These are phyloP conservation scores for human (Homo sapiens) DNA, from an alignment of 2,113 vertebrate species.

Conservation along the genomic window DNA sequence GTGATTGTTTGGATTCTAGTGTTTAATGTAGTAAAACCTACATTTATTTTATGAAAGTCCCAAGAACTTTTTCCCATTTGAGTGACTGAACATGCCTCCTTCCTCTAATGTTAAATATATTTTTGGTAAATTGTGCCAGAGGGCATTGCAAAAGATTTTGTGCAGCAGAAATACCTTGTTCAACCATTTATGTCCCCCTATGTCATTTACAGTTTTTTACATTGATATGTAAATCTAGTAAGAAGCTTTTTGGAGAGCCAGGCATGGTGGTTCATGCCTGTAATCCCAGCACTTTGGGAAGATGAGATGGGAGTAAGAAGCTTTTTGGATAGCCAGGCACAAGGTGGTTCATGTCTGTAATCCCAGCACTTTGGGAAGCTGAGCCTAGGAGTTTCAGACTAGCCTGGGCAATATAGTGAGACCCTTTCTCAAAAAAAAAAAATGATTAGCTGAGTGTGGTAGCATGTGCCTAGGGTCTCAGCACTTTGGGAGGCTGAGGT, in stretches of 20 bases:
- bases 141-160: neutral
- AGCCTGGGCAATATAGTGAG: too few relatives aligned
- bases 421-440: too few relatives aligned
- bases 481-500: too few relatives aligned
- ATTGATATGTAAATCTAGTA: neutral
- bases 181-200: neutral
- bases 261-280: too few relatives aligned
- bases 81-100: neutral
- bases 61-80: conserved; percentile 8
- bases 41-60: conserved; percentile 8
- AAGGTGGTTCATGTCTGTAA: too few relatives aligned
- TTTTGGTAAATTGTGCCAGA: conserved; percentile 1
- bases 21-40: conserved; percentile 27
- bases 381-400: too few relatives aligned
- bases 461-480: too few relatives aligned
- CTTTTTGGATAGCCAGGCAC: too few relatives aligned
- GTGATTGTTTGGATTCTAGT: neutral
- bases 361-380: too few relatives aligned
- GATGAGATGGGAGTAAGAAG: too few relatives aligned
- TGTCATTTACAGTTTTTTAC: neutral
- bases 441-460: too few relatives aligned
- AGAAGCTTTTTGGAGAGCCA: neutral
- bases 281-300: too few relatives aligned
- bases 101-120: conserved; percentile 17
- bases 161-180: neutral